Percentiles rank a stretch among this genome's conserved stretches.
Evolutionary conservation across 2,888 invertebrate species (phyloP).

Genomic region (Rambutsinella grinnellia): DNA sequence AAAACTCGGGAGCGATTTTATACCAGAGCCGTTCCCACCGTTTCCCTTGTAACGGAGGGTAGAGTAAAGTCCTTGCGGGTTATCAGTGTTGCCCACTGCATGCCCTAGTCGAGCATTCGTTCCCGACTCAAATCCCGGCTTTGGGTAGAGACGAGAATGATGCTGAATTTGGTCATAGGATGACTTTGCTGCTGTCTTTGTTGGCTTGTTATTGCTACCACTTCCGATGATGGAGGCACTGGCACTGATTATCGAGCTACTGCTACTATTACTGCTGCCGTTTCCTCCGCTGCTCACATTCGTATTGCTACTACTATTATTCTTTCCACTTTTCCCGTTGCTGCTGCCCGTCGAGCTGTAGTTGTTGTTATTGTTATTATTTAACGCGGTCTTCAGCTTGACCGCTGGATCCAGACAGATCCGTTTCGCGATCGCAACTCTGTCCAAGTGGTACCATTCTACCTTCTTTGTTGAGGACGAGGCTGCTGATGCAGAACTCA

Average conservation of each 20-base stretch:
- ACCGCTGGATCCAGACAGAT: conserved; percentile 52
- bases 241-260: background rate
- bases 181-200: conserved; percentile 13
- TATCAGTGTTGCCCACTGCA: conserved; percentile 9
- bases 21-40: conserved; percentile 2
- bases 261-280: conserved; percentile 5
- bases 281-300: conserved; percentile 12
- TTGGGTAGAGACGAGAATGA: conserved; percentile 32
- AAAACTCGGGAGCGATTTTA: conserved; percentile 5
- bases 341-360: conserved; percentile 1
- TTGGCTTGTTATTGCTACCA: conserved; percentile 4
- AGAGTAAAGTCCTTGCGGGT: conserved; percentile 27
- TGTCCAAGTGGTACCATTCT: conserved; percentile 60
- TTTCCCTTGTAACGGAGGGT: conserved; percentile 28
- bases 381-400: conserved; percentile 53
- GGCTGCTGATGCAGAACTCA: conserved; percentile 57
- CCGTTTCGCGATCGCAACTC: conserved; percentile 53
- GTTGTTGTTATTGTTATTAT: conserved; percentile 52
- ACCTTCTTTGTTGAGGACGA: conserved; percentile 54
- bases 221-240: background rate
- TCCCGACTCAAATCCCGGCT: conserved; percentile 10
- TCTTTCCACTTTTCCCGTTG: background rate
- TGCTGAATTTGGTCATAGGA: conserved; percentile 27
- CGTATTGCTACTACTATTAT: background rate
- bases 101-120: background rate